Evolutionary conservation across 2,888 invertebrate genomes (phyloP).

Genomic region (Pheosia gnoma): DNA sequence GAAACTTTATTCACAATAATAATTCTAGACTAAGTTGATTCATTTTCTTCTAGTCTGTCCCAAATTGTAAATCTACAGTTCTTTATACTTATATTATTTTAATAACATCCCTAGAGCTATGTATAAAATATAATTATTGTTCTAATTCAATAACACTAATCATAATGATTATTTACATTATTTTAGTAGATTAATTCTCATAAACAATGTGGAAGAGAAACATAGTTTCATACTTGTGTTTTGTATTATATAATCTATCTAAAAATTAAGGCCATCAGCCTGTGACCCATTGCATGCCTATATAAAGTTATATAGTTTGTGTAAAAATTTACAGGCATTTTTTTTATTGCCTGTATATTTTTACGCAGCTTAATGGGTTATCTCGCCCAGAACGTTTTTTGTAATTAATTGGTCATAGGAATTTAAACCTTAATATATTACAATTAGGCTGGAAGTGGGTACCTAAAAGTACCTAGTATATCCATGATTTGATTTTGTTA

Average conservation of each 20-base stretch:
- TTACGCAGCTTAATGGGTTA: too few relatives aligned
- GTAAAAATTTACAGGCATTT: too few relatives aligned
- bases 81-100: too few relatives aligned
- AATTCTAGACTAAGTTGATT: constrained; percentile 25
- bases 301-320: neutral
- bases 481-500: too few relatives aligned
- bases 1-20: constrained; percentile 18
- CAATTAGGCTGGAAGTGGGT: too few relatives aligned
- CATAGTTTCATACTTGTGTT: constrained; percentile 1
- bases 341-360: too few relatives aligned
- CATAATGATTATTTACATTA: neutral
- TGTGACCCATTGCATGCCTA: neutral
- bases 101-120: too few relatives aligned
- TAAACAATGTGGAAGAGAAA: constrained; percentile 3
- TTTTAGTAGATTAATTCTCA: neutral
- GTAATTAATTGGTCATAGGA: too few relatives aligned
- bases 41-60: constrained; percentile 28
- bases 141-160: constrained; percentile 1
- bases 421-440: too few relatives aligned
- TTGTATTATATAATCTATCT: neutral
- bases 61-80: too few relatives aligned
- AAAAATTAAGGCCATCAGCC: neutral
- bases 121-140: neutral
- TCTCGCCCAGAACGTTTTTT: too few relatives aligned
- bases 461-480: too few relatives aligned